A percentile compares a stretch with the other conserved stretches of the same genome.
Evolutionary conservation across 2,888 invertebrate species (phyloP).

Genomic region (Netelia fuscicornis): DNA sequence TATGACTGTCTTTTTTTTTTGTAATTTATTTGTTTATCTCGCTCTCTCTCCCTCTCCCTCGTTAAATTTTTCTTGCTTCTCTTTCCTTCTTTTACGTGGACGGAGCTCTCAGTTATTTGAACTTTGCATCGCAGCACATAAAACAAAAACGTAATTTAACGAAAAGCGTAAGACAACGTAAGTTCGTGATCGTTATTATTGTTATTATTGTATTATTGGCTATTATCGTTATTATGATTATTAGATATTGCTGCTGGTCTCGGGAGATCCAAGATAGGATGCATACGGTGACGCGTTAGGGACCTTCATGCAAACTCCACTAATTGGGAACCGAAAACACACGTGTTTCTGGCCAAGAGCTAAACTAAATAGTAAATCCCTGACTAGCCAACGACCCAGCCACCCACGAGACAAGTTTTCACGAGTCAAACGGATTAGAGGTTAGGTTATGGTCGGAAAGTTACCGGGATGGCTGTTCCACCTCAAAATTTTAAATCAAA

Average conservation of each 20-base stretch:
- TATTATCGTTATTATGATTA: conserved; percentile 42
- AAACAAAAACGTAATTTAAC: conserved; percentile 34
- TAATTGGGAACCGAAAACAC: conserved; percentile 37
- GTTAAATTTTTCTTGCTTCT: conserved; percentile 74
- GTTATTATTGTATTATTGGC: conserved; percentile 28
- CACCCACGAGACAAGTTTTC: background rate
- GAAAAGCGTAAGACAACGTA: conserved; percentile 25
- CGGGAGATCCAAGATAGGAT: conserved; percentile 34
- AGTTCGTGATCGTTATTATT: conserved; percentile 10
- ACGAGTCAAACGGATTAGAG: background rate
- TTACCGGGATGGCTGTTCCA: too few relatives aligned
- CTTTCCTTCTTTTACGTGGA: conserved; percentile 47
- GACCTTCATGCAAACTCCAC: conserved; percentile 46
- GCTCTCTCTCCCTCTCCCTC: conserved; percentile 10
- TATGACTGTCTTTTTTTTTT: conserved; percentile 62
- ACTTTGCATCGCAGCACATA: conserved; percentile 70
- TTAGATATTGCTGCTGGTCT: conserved; percentile 48
- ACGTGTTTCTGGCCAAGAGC: background rate
- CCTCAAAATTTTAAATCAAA: too few relatives aligned
- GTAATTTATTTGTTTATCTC: conserved; percentile 38
- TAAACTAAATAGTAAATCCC: background rate
- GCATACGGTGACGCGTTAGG: conserved; percentile 37
- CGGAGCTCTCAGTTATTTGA: conserved; percentile 57
- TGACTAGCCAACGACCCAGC: background rate
- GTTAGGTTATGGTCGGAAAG: background rate